phyloP scores from a whole-genome alignment of 2,113 vertebrate species.

The Numida meleagris region DNA sequence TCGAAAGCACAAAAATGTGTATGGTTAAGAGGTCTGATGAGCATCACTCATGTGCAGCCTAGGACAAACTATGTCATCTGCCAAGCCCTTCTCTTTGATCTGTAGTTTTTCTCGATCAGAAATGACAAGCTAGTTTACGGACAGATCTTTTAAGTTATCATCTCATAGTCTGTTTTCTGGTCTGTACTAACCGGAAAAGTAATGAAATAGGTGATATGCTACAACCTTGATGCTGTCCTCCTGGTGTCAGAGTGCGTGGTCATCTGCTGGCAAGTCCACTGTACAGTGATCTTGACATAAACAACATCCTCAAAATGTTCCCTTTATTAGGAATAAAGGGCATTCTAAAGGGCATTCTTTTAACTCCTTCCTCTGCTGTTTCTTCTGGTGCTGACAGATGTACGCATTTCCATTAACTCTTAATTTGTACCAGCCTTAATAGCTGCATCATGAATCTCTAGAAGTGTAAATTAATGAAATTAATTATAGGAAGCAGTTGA shows the following conservation, averaged over 20 bases:
- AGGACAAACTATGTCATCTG: neutral
- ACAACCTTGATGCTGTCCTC: neutral
- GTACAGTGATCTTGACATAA: neutral
- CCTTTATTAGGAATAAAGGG: neutral
- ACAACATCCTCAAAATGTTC: neutral
- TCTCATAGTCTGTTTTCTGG: neutral
- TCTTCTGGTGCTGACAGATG: neutral
- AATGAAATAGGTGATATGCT: neutral
- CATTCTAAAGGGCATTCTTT: neutral
- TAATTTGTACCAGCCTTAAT: neutral
- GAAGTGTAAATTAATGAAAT: slow-evolving; percentile 20
- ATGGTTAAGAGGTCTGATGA: neutral
- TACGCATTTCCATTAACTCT: neutral
- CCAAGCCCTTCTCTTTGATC: neutral
- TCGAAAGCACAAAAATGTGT: neutral
- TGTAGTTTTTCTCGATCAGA: neutral
- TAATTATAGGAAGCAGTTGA: slow-evolving; percentile 41
- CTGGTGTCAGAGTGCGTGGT: neutral
- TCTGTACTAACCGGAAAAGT: neutral
- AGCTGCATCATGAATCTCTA: neutral
- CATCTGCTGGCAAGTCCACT: neutral
- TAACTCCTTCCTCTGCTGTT: neutral
- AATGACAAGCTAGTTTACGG: neutral
- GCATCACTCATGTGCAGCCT: neutral
- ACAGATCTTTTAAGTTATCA: neutral